Evolutionary conservation across 2,797 vertebrate species (phyloP), one percentile per base, ranked within the genome.

Genomic region (Tympanoctomys barrerae): DNA sequence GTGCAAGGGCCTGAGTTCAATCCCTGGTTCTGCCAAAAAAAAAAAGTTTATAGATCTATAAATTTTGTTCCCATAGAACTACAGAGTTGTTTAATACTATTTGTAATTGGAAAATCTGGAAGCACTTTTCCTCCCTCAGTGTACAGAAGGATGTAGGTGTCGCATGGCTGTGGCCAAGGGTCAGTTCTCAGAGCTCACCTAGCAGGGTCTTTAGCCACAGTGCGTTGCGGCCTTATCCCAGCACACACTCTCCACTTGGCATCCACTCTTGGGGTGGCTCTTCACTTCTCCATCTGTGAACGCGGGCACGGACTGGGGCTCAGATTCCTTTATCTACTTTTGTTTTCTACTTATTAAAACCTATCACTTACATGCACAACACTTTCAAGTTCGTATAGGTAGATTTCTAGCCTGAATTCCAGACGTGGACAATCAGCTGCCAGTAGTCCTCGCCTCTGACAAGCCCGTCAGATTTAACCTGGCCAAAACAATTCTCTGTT

Each of bases 41-140:
- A 49, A 49, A 49, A 49, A 49, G 11, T 49, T 49, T 70, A 62
- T 0, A 2, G 33, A 39, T 87, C 59, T 79, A 39, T 14, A 83
- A 93, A 87, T 91, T 93, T 46, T 19, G 59, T 95, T 89, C 57
- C 77, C 26, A 49, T 94, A 83, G 87, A 73, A 94, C 61, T 71
- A 39, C 57, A 87, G 52, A 95, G 81, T 46, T 89, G 26, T 82
- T 86, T 13, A 62, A 3, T 73, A 68, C 36, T 64, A 24, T 82
- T 95, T 91, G 21, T 91, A 86, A 91, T 75, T 94, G 33, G 68
- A 62, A 96, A 89, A 49, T 82, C 26, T 49, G 59, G 75, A 64
- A 77, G 79, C 75, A 70, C 0, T 91, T 86, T 93, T n/a, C 46
- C 16, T 80, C n/a, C 2, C 26, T 3, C 36, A 66, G 18, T 84